These are phyloP conservation scores for Spisula solida DNA, from an alignment of 2,888 invertebrate species.

Conservation along the genomic window DNA sequence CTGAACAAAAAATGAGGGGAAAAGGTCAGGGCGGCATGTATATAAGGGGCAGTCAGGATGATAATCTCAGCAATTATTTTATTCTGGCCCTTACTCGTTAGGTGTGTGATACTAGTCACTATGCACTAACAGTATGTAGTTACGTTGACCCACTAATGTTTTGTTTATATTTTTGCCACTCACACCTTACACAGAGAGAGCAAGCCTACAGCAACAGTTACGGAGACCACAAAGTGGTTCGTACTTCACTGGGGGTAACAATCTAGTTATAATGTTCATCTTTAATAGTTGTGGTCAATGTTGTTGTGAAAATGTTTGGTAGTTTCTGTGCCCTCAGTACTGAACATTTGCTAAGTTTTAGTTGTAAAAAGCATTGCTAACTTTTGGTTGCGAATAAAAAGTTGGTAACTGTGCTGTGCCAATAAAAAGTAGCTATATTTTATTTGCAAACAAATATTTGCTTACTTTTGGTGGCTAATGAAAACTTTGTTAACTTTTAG, in stretches of 20 bases:
- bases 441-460: no score
- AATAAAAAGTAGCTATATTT: no score
- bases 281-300: neutral
- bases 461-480: no score
- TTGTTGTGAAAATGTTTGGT: slow-evolving; percentile 19
- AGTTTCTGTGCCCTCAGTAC: neutral
- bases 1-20: no score
- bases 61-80: no score
- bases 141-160: neutral
- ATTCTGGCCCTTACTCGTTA: neutral
- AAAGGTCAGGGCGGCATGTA: no score
- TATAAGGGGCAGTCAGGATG: no score
- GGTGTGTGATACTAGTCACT: neutral
- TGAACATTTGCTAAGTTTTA: no score
- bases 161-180: slow-evolving; percentile 19
- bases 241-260: slow-evolving; percentile 26
- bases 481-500: no score
- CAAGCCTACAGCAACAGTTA: neutral
- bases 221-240: slow-evolving; percentile 29
- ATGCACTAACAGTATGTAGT: neutral
- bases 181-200: slow-evolving; percentile 26
- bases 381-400: no score
- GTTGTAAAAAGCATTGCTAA: no score
- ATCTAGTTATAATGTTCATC: neutral
- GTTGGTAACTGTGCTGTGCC: no score